A percentile compares a stretch with the other conserved stretches of the same genome.
Conservation (phyloP, 2,888 invertebrate genomes). For the Listrodromus nycthemerus region DNA sequence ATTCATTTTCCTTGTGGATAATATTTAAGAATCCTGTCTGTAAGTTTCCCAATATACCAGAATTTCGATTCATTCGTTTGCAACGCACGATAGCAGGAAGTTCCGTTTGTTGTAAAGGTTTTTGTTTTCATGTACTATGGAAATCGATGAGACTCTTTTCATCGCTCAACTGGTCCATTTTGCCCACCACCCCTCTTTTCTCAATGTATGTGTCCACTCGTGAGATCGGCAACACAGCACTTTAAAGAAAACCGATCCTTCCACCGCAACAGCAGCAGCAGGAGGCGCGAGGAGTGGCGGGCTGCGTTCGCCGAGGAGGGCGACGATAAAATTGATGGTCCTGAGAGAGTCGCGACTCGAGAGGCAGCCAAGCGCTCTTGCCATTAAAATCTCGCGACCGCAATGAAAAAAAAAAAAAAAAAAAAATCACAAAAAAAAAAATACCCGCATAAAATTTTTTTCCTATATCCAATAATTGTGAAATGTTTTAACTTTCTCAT, state of each 20-base stretch:
- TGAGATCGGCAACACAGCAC: conserved; percentile 71
- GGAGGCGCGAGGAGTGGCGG: conserved; percentile 20
- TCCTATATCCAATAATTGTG: neutral
- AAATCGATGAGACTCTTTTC: no score
- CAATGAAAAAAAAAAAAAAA: conserved; percentile 24
- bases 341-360: conserved; percentile 27
- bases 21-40: no score
- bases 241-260: conserved; percentile 79
- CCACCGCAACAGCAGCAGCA: conserved; percentile 55
- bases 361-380: neutral
- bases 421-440: conserved; percentile 37
- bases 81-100: no score
- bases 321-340: conserved; percentile 71
- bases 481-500: no score
- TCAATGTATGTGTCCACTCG: conserved; percentile 14
- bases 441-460: neutral
- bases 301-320: conserved; percentile 71
- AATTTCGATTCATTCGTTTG: no score
- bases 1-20: no score
- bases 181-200: no score
- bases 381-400: conserved; percentile 51
- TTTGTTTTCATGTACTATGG: no score
- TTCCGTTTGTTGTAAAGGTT: no score
- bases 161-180: no score
- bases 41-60: no score